Base-by-base conservation (phyloP, 2,113 vertebrate species). In the Nicator chloris region DNA sequence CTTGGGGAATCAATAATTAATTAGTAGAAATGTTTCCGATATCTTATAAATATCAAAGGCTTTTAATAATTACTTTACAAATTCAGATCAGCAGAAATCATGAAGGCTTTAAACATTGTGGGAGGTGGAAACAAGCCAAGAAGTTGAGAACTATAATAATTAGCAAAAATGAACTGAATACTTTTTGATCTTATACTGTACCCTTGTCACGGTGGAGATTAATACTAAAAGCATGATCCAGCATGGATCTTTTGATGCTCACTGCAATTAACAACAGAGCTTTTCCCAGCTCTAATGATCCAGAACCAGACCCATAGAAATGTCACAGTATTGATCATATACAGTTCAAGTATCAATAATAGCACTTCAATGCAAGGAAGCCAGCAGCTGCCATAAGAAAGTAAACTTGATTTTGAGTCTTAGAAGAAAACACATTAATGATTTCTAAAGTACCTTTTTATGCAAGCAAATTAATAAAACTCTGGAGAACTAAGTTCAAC, bases 1-100 rank as follows among this genome's bases (percentile, higher is more conserved):
- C 94, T 97, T 96, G 96, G 82, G 92, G 70, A 97, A 92, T 98
- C 92, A 97, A 97, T 98, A 97, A 97, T 97, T 98, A 97, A 98
- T 97, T 82, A 95, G 86, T 81, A 90, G 93, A 93, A 96, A 97
- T 91, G 68, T 91, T 95, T 93, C 80, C 88, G 77, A 93, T 97
- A 84, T 82, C 95, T 97, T 95, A 96, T 96, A 97, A 97, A 96
- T 97, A 98, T 96, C 95, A 98, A 97, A 98, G 93, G 51, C 66
- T 96, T 96, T 95, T 95, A 95, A 95, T 97, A 97, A 98, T 95
- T 97, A 83, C 71, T 95, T 97, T 96, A 97, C 73, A 97, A 97
- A 97, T 95, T 68, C 79, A 97, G 88, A 93, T 80, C 84, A 96
- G 83, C 88, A 91, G 63, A 94, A 91, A 92, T 77, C 59, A 82